A percentile compares a stretch with the other conserved stretches of the same genome.
These are phyloP conservation scores for Rhynchomys soricoides DNA, from an alignment of 2,113 vertebrate species.

Conservation along the genomic window DNA sequence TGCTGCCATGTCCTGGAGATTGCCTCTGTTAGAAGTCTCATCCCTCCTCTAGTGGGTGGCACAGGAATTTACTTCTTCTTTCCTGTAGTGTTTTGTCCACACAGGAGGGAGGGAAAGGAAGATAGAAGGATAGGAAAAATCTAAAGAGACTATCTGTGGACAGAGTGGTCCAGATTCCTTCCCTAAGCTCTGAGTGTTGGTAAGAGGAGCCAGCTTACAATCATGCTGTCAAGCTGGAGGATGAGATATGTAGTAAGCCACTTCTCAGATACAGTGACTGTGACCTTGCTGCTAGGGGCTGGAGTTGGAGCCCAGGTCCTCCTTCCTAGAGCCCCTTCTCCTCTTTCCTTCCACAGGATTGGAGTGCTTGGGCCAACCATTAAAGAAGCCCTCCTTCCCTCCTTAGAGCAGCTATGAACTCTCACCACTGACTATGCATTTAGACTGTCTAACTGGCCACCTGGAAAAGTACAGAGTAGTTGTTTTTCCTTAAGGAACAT, in stretches of 20 bases:
- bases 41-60: conserved; percentile 16
- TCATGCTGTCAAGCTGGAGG: neutral
- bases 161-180: neutral
- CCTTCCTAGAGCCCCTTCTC: neutral
- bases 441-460: neutral
- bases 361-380: neutral
- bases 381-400: neutral
- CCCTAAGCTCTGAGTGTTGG: neutral
- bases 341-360: neutral
- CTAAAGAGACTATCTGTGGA: neutral
- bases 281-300: neutral
- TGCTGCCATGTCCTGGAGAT: conserved; percentile 60
- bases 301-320: neutral
- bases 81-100: neutral
- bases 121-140: neutral
- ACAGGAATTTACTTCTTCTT: neutral
- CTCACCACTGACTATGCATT: neutral
- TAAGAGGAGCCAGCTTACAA: neutral
- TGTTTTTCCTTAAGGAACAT: neutral
- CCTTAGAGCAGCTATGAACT: neutral
- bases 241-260: accelerated
- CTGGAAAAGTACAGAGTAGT: neutral
- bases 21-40: conserved; percentile 59
- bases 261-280: no score
- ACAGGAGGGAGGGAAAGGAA: neutral